These are phyloP conservation scores for Drosophila auraria DNA, from an alignment of 1,140 invertebrate species.

Conservation along the genomic window DNA sequence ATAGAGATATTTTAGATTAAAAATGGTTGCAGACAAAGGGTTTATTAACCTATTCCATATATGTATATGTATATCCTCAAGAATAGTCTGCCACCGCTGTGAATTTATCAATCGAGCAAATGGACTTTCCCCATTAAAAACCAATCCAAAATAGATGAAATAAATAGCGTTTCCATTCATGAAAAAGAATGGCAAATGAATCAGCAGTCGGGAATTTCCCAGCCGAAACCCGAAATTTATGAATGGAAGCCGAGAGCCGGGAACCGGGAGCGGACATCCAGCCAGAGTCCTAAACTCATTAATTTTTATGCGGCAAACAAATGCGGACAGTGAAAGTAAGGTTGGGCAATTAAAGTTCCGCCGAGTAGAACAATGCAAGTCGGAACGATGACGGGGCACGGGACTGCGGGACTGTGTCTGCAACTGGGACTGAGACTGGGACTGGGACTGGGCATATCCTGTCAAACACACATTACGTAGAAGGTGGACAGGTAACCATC, in stretches of 20 bases:
- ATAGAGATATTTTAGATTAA: no score
- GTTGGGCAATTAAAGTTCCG: constrained; percentile 69
- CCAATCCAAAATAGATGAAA: constrained; percentile 46
- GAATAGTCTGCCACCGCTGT: background rate
- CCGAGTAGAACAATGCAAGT: constrained; percentile 51
- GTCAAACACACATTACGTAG: constrained; percentile 73
- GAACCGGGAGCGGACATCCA: background rate
- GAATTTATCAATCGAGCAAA: constrained; percentile 28
- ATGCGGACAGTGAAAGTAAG: constrained; percentile 68
- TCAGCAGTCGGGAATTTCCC: constrained; percentile 57
- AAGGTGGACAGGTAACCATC: constrained; percentile 48
- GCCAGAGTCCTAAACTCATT: constrained; percentile 56
- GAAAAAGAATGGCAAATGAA: constrained; percentile 30
- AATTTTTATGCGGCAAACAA: constrained; percentile 68
- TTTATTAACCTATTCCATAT: background rate
- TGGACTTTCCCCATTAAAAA: constrained; percentile 71
- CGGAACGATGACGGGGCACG: constrained; percentile 40
- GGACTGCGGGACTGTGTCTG: constrained; percentile 18
- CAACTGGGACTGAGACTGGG: background rate
- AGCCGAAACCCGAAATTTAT: constrained; percentile 45
- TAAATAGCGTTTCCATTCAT: constrained; percentile 60
- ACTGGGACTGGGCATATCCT: constrained; percentile 61
- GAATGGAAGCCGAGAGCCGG: constrained; percentile 49
- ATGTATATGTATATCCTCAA: no score
- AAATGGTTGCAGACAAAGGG: no score